phyloP scores from a whole-genome alignment of 2,113 vertebrate species.

The Loxodonta africana region DNA sequence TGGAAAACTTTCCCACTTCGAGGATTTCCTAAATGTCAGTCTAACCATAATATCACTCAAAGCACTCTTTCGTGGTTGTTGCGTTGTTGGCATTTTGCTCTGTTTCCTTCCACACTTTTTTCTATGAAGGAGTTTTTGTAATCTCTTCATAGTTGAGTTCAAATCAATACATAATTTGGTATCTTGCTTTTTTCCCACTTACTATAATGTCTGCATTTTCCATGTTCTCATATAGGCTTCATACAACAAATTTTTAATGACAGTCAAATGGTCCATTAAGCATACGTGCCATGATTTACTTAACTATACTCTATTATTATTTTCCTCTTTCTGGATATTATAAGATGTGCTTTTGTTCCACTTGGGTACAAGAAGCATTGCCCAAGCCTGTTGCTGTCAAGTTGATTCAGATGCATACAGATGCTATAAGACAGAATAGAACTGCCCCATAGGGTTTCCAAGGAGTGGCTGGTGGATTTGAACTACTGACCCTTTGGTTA shows the following conservation, averaged over 20 bases:
- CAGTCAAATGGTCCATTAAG: not conserved
- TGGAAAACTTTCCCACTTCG: not conserved
- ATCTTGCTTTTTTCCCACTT: constrained; percentile 10
- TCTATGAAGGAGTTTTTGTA: constrained; percentile 41
- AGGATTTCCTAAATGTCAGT: constrained; percentile 42
- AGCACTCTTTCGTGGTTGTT: not conserved
- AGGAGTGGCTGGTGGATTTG: no score
- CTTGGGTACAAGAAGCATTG: constrained; percentile 27
- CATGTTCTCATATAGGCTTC: constrained; percentile 22
- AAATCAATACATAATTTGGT: constrained; percentile 55
- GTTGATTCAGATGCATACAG: no score
- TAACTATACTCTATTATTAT: not conserved
- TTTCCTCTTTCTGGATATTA: constrained; percentile 41
- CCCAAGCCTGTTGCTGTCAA: no score
- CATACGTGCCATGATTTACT: not conserved
- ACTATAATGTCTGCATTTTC: constrained; percentile 41
- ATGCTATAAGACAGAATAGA: no score
- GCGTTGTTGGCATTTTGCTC: constrained; percentile 52
- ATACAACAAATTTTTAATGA: constrained; percentile 46
- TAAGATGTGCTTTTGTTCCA: constrained; percentile 14
- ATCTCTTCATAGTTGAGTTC: constrained; percentile 41
- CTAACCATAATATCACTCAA: not conserved
- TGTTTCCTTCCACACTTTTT: constrained; percentile 50
- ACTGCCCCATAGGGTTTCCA: no score
- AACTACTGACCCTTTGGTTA: no score